phyloP scores from a whole-genome alignment of 2,797 vertebrate genomes.

The Melanotaenia boesemani region DNA sequence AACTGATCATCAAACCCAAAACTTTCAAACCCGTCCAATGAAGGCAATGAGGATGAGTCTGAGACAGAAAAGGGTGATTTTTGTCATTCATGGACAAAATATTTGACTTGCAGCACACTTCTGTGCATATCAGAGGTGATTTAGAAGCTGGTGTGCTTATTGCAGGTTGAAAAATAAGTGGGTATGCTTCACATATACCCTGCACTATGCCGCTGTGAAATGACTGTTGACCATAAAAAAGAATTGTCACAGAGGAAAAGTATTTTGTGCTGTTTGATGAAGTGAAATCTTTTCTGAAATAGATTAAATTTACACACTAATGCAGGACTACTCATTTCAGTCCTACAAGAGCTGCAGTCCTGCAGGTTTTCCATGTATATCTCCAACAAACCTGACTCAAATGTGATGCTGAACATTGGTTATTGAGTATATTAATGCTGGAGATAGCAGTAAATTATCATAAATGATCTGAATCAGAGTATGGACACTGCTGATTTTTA shows the following conservation, averaged over 20 bases:
- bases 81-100: neutral
- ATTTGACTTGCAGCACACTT: neutral
- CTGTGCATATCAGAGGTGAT: neutral
- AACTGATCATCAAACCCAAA: neutral
- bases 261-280: neutral
- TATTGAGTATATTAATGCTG: too few relatives aligned
- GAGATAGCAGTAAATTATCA: too few relatives aligned
- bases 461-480: too few relatives aligned
- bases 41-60: neutral
- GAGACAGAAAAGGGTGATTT: too few relatives aligned
- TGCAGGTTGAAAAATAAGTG: neutral
- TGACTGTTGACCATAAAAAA: neutral
- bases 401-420: neutral
- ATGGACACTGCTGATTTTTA: too few relatives aligned
- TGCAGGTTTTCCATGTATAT: too few relatives aligned
- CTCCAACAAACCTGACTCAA: too few relatives aligned
- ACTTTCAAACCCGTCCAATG: neutral
- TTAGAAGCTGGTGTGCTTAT: neutral
- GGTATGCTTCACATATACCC: too few relatives aligned
- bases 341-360: too few relatives aligned
- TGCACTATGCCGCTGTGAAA: neutral
- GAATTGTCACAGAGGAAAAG: neutral
- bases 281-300: neutral
- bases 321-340: too few relatives aligned
- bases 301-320: neutral